These are phyloP conservation scores for Spisula solida DNA, from an alignment of 2,888 invertebrate species.

Conservation along the genomic window DNA sequence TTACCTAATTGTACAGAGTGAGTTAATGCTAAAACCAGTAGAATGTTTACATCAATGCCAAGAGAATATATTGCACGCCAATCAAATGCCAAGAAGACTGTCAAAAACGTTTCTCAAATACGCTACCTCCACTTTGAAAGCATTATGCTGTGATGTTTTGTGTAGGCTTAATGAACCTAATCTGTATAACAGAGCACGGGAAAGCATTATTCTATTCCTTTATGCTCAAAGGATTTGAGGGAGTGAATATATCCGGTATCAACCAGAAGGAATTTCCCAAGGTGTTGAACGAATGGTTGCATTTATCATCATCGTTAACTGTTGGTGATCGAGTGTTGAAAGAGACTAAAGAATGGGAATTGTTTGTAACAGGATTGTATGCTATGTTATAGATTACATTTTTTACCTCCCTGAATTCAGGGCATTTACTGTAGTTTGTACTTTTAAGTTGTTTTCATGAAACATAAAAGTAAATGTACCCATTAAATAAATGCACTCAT, in stretches of 20 bases:
- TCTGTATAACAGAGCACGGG: constrained; percentile 1
- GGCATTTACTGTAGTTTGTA: too few species aligned
- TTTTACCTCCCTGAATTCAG: not conserved
- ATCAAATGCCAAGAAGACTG: not conserved
- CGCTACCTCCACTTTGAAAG: not conserved
- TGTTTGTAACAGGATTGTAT: not conserved
- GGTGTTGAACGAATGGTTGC: not conserved
- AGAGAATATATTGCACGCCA: not conserved
- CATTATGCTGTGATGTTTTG: not conserved
- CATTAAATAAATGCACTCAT: too few species aligned
- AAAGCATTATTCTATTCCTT: not conserved
- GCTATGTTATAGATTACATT: not conserved
- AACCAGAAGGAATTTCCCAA: not conserved
- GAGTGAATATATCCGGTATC: not conserved
- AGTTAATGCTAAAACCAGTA: not conserved
- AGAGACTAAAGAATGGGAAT: not conserved
- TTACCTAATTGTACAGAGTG: not conserved
- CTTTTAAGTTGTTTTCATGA: too few species aligned
- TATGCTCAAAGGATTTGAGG: not conserved
- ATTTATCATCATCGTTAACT: not conserved
- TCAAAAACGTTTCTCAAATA: not conserved
- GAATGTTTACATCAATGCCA: not conserved
- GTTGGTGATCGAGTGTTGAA: not conserved
- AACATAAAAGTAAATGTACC: too few species aligned
- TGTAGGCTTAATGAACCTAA: not conserved